Base-by-base conservation (phyloP, 2,888 invertebrate species). In the Cremastobaeus sp. region DNA sequence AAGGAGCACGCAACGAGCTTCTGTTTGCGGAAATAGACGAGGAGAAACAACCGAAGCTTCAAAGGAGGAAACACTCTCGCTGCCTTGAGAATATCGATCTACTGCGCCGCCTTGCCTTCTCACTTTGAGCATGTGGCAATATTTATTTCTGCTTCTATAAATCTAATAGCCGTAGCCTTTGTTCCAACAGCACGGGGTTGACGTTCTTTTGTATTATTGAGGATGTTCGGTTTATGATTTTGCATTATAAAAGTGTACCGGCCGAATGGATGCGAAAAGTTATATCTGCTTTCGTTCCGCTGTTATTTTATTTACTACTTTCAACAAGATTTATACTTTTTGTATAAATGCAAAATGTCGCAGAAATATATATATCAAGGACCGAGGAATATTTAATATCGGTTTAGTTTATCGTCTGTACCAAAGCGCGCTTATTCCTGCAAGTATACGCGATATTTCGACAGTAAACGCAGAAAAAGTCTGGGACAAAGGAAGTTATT, bases 111-210 rank as follows among this genome's bases (percentile, higher is more conserved):
- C 12, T 8, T 32, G 28, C 25, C 17, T 47, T 21, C 64, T 52
- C 12, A 20, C 45, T 20, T 14, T 6, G 18, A 37, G 43, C 11
- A 41, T 48, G 35, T 28, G 30, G 55, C 57, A 62, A 70, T 55
- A 68, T 70, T 76, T 70, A 71, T 70, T 73, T 72, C 55, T 47
- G 69, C 69, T 11, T 3, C 32, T 3, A 3, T 32, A 70, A 75
- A 75, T 75, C 66, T 57, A 48, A 60, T 60, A 39, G 59, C 18
- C 12, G 48, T 41, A 9, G 5, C 37, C 30, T 47, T 60, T 60
- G 35, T 60, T 14, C 37, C 47, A 8, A 57, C 37, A 28, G 30
- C 21, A 2, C 34, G 30, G 25, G 12, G 47, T n/a, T 25, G 15
- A 18, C 20, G 20, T 6, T 15, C 9, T 12, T 45, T 60, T 32